Conservation (phyloP, 2,113 vertebrate species). For the Planiliza haematocheilus region DNA sequence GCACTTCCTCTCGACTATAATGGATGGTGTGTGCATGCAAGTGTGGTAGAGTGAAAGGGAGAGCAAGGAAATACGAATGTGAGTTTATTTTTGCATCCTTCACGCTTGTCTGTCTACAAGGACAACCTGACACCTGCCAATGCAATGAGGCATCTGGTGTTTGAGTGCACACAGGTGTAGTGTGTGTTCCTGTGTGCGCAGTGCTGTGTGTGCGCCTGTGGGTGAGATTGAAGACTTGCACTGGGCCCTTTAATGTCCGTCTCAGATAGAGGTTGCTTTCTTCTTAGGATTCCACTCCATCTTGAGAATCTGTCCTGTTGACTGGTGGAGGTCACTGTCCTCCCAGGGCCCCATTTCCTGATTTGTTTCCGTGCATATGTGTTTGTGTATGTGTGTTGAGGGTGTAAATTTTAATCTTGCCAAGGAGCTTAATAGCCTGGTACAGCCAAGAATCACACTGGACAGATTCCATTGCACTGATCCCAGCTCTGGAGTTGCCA, state of each 20-base stretch:
- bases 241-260: constrained; percentile 21
- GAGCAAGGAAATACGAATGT: constrained; percentile 30
- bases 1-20: constrained; percentile 29
- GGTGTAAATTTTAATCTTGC: constrained; percentile 73
- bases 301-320: constrained; percentile 57
- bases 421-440: constrained; percentile 62
- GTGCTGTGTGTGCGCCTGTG: constrained; percentile 1
- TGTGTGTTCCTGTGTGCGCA: constrained; percentile 7
- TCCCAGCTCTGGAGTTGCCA: constrained; percentile 67
- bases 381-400: constrained; percentile 54
- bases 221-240: constrained; percentile 16
- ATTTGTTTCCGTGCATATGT: constrained; percentile 59
- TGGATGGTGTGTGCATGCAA: constrained; percentile 30
- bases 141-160: constrained; percentile 59
- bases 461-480: constrained; percentile 64
- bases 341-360: constrained; percentile 67
- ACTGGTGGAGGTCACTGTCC: constrained; percentile 75
- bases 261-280: constrained; percentile 15
- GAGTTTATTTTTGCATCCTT: constrained; percentile 56
- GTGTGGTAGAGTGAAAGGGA: not conserved
- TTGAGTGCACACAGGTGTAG: constrained; percentile 56
- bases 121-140: constrained; percentile 65
- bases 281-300: constrained; percentile 38
- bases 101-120: constrained; percentile 62
- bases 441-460: constrained; percentile 56